Percentiles rank a stretch among this genome's conserved stretches.
These are phyloP conservation scores for Silvanus unidentatus DNA, from an alignment of 2,888 invertebrate species.

Conservation along the genomic window DNA sequence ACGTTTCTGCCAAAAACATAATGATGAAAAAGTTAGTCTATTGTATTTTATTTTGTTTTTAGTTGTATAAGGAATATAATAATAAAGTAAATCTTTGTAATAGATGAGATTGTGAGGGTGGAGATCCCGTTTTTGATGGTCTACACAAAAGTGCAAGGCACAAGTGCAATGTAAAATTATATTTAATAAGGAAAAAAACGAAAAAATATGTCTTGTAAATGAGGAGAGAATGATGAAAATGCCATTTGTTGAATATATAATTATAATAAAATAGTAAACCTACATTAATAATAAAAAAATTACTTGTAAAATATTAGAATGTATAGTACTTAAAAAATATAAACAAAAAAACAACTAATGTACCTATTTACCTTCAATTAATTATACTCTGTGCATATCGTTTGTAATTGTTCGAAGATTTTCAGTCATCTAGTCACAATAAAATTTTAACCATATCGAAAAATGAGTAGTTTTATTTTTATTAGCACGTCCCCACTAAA, in stretches of 20 bases:
- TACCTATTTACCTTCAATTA: conserved; percentile 33
- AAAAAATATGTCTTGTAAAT: conserved; percentile 19
- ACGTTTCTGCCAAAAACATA: conserved; percentile 3
- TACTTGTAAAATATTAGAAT: conserved; percentile 35
- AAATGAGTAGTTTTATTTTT: conserved; percentile 1
- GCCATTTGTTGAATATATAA: too few species aligned
- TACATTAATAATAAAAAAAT: conserved; percentile 19
- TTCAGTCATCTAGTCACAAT: conserved; percentile 67
- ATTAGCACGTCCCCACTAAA: not conserved
- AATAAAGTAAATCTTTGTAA: too few species aligned
- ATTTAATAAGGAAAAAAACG: conserved; percentile 21
- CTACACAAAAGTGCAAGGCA: conserved; percentile 9
- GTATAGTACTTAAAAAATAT: conserved; percentile 34
- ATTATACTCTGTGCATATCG: conserved; percentile 49
- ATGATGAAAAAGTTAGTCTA: conserved; percentile 11
- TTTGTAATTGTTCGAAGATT: conserved; percentile 57
- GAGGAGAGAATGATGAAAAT: too few species aligned
- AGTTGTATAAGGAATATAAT: conserved; percentile 7
- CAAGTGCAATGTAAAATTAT: conserved; percentile 41
- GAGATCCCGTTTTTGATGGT: conserved; percentile 30
- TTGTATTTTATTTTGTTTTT: conserved; percentile 30
- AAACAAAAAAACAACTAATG: conserved; percentile 27
- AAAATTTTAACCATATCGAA: conserved; percentile 45
- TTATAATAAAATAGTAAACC: too few species aligned
- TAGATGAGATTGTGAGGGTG: conserved; percentile 27